Percentiles rank a stretch among this genome's conserved stretches.
phyloP scores from a whole-genome alignment of 2,888 invertebrate genomes.

The Disparrhopalites patrizii region DNA sequence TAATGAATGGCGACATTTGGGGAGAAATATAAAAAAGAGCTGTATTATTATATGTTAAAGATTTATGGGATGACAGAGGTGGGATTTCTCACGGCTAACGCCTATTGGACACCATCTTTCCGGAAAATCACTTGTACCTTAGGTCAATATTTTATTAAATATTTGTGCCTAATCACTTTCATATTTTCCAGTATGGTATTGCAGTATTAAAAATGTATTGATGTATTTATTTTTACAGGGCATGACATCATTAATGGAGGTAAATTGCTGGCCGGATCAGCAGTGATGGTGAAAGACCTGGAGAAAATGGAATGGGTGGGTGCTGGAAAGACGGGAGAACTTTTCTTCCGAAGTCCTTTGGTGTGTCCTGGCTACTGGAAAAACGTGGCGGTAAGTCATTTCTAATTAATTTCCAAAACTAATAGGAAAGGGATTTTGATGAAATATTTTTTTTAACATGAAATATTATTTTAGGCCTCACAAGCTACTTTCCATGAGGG shows the following conservation, averaged over 20 bases:
- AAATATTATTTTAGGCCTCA: slow-evolving; percentile 31
- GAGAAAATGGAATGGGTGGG: slow-evolving; percentile 48
- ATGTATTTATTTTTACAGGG: slow-evolving; percentile 19
- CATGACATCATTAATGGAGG: no score
- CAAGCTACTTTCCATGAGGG: slow-evolving; percentile 34
- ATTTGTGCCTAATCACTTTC: background rate
- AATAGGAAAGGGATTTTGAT: background rate
- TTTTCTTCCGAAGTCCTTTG: slow-evolving; percentile 50
- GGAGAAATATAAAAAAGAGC: no score
- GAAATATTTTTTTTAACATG: background rate
- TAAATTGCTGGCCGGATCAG: no score
- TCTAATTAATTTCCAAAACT: background rate
- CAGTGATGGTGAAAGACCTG: slow-evolving; percentile 48
- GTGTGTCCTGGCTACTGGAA: slow-evolving; percentile 35
- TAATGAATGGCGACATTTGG: no score
- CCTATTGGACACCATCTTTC: slow-evolving; percentile 24
- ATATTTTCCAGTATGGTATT: slow-evolving; percentile 11
- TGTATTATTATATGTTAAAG: slow-evolving; percentile 20
- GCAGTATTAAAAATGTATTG: background rate
- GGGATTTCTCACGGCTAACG: slow-evolving; percentile 33
- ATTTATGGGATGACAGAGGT: slow-evolving; percentile 43
- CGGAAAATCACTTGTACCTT: background rate
- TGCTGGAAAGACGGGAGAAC: slow-evolving; percentile 53
- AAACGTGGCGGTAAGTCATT: slow-evolving; percentile 34
- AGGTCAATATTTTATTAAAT: background rate